Evolutionary conservation across 1,140 invertebrate genomes (phyloP).

Genomic region (Zaprionus ornatus): DNA sequence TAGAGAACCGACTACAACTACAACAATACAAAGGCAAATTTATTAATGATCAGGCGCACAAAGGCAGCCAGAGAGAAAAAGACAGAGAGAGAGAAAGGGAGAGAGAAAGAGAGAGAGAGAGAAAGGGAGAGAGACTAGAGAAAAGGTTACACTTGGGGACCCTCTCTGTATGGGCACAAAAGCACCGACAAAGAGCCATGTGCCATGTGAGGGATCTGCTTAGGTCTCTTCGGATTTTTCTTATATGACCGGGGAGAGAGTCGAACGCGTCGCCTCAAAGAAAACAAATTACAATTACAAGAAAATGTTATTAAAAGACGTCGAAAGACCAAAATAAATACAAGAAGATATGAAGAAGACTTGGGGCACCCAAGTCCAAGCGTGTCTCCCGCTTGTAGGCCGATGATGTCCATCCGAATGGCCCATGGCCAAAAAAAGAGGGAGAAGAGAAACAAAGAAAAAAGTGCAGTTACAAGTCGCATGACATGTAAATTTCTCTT

Average conservation of each 20-base stretch:
- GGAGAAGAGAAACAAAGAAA: slow-evolving; percentile 6
- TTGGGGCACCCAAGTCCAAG: slow-evolving; percentile 9
- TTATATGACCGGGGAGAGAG: slow-evolving; percentile 47
- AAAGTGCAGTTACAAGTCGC: slow-evolving; percentile 37
- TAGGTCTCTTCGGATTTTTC: slow-evolving; percentile 16
- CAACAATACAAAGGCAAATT: slow-evolving; percentile 69
- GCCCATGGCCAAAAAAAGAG: slow-evolving; percentile 66
- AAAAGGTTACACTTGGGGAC: slow-evolving; percentile 64
- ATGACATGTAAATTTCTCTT: slow-evolving; percentile 74
- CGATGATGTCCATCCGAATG: slow-evolving; percentile 49
- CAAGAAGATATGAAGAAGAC: slow-evolving; percentile 4
- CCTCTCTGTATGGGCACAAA: slow-evolving; percentile 53
- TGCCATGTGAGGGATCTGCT: slow-evolving; percentile 11
- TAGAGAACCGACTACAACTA: slow-evolving; percentile 47
- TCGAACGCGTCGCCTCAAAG: slow-evolving; percentile 37
- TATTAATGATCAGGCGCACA: slow-evolving; percentile 65
- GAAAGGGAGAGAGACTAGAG: slow-evolving; percentile 35
- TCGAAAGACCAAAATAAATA: slow-evolving; percentile 60
- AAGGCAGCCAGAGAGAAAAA: slow-evolving; percentile 26
- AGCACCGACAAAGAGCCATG: slow-evolving; percentile 62
- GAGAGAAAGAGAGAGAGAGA: slow-evolving; percentile 38
- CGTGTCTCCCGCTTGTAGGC: slow-evolving; percentile 52
- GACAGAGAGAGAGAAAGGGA: slow-evolving; percentile 13
- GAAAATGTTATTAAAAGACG: slow-evolving; percentile 83
- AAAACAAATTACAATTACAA: slow-evolving; percentile 84